Conservation (phyloP, 2,113 vertebrate species). For the Sigmodon hispidus region DNA sequence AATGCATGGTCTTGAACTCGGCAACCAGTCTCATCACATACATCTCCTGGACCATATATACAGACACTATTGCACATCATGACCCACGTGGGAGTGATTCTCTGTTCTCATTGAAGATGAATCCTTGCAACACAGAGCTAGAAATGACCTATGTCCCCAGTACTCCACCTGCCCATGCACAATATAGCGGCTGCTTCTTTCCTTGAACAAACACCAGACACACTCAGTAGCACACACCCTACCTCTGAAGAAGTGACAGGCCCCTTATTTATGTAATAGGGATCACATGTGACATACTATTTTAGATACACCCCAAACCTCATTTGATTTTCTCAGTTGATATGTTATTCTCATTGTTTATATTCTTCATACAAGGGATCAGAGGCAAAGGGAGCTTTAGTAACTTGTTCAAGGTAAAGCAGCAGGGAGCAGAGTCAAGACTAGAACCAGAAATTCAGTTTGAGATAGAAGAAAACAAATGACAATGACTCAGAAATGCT, state of each 20-base stretch:
- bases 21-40: not conserved
- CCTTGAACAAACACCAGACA: not conserved
- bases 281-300: not conserved
- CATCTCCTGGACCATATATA: not conserved
- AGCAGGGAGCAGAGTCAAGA: not conserved
- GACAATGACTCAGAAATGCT: not conserved
- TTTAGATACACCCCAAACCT: not conserved
- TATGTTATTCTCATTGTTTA: not conserved
- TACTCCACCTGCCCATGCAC: not conserved
- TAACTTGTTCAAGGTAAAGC: not conserved
- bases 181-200: not conserved
- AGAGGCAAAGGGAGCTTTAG: not conserved
- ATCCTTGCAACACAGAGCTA: not conserved
- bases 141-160: not conserved
- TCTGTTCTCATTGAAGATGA: not conserved
- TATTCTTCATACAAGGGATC: not conserved
- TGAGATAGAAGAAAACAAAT: not conserved
- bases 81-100: not conserved
- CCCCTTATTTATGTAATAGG: not conserved
- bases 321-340: not conserved
- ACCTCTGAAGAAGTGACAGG: not conserved
- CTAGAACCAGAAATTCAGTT: not conserved
- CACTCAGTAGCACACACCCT: not conserved
- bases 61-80: not conserved
- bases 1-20: not conserved